phyloP scores from a whole-genome alignment of 2,797 vertebrate genomes.

The Momotus momota region DNA sequence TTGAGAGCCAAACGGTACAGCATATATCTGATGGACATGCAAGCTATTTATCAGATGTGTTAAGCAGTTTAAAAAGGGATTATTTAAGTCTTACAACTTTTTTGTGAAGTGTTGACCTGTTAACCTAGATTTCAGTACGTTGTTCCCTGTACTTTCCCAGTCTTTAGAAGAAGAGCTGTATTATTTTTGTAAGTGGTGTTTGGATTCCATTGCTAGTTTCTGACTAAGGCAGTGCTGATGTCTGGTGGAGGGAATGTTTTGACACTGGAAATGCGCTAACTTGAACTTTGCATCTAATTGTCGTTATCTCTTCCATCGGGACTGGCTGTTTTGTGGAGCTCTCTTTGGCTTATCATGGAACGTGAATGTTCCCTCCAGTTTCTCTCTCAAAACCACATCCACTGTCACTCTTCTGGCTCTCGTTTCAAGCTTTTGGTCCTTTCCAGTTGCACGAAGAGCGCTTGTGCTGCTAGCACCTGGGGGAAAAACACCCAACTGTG shows the following conservation, averaged over 20 bases:
- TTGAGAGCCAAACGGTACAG: conserved; percentile 50
- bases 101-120: conserved; percentile 22
- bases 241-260: conserved; percentile 4
- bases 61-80: conserved; percentile 64
- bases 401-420: neutral
- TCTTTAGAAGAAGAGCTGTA: neutral
- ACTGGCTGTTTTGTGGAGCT: conserved; percentile 1
- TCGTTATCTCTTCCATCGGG: neutral
- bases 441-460: conserved; percentile 12
- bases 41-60: conserved; percentile 22
- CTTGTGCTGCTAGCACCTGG: neutral
- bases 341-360: neutral
- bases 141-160: neutral
- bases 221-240: conserved; percentile 17
- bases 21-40: conserved; percentile 21
- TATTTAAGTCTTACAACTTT: conserved; percentile 36
- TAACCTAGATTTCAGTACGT: neutral
- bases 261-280: conserved; percentile 40
- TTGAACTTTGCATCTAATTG: conserved; percentile 32
- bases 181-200: conserved; percentile 13
- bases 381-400: conserved; percentile 1
- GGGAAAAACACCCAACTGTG: neutral
- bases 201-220: neutral
- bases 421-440: conserved; percentile 12
- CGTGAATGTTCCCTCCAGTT: neutral